phyloP scores from a whole-genome alignment of 2,888 invertebrate genomes.

The Perithous albicinctus region DNA sequence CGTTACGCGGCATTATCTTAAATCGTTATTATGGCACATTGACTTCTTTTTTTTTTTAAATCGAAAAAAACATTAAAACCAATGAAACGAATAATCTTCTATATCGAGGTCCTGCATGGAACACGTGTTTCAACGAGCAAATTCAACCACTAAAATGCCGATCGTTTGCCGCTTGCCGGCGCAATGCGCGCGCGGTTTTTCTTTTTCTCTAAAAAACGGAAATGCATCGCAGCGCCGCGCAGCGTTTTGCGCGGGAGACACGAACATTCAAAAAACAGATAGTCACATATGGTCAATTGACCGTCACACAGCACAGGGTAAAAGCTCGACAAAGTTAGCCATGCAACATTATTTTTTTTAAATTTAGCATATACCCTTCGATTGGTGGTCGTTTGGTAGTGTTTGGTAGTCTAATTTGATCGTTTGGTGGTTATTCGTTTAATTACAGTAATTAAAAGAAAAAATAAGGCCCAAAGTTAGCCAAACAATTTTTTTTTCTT shows the following conservation, averaged over 20 bases:
- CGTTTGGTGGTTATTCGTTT: no score
- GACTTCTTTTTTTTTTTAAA: no score
- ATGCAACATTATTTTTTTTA: no score
- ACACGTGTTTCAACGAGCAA: constrained; percentile 7
- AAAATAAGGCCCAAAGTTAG: no score
- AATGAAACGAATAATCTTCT: not conserved
- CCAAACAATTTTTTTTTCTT: no score
- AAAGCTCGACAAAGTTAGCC: no score
- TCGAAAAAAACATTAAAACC: constrained; percentile 10
- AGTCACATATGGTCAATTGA: no score
- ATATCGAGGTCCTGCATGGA: not conserved
- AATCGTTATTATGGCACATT: constrained; percentile 47
- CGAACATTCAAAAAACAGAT: not conserved
- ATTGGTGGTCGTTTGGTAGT: no score
- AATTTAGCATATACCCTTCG: no score
- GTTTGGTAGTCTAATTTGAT: no score
- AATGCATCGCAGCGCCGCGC: not conserved
- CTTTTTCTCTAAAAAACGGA: not conserved
- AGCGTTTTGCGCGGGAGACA: not conserved
- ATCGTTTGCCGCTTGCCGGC: not conserved
- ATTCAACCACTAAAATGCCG: constrained; percentile 4
- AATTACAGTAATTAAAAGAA: no score
- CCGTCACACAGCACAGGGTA: no score
- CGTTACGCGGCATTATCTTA: constrained; percentile 71
- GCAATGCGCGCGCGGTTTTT: not conserved